Evolutionary conservation across 92 coral and sea anemone species (phyloP), one percentile per base, ranked within the genome.

Genomic region (Blastomussa wellsi): DNA sequence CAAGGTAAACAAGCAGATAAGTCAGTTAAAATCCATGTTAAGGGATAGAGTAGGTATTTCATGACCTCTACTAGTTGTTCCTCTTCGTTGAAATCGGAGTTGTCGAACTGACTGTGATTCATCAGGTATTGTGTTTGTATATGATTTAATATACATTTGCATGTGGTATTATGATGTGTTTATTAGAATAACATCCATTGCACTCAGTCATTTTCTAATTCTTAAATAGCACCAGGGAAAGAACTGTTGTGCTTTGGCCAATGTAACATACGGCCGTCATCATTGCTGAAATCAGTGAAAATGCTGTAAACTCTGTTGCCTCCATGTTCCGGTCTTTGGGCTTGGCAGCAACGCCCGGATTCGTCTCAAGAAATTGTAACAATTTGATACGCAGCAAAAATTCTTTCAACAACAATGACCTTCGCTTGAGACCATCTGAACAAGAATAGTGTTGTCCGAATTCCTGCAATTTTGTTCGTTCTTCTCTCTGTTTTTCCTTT

Each of bases 1-100:
- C 39, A 53, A 55, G n/a, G n/a, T n/a, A n/a, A 35, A 66, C 81
- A 78, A 55, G 37, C 51, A 59, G 81, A 26, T 10, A 59, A 71
- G 59, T 57, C 59, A 78, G 28, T 7, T 17, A 38, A 55, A 36
- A 37, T 55, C 64, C 81, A 51, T 37, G 51, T 55, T 36, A 55
- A 57, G 11, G 29, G 51, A 78, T 36, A 78, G 8, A 35, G 26
- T 22, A 1, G 71, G 31, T 55, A 70, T 78, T 28, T 55, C 51
- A 78, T 59, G 3, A 59, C 22, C 24, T 36, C 3, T 44, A 57
- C 0, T 17, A 1, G 38, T 17, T 32, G 32, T 51, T n/a, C 35
- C 41, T 53, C 22, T 12, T 76, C 17, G 36, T 60, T 31, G 64
- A 78, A 35, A 7, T 35, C 33, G 1, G 39, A 64, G 74, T 65